A percentile compares a stretch with the other conserved stretches of the same genome.
Conservation (phyloP, 23 tunicate species). For the Diplosoma virens region DNA sequence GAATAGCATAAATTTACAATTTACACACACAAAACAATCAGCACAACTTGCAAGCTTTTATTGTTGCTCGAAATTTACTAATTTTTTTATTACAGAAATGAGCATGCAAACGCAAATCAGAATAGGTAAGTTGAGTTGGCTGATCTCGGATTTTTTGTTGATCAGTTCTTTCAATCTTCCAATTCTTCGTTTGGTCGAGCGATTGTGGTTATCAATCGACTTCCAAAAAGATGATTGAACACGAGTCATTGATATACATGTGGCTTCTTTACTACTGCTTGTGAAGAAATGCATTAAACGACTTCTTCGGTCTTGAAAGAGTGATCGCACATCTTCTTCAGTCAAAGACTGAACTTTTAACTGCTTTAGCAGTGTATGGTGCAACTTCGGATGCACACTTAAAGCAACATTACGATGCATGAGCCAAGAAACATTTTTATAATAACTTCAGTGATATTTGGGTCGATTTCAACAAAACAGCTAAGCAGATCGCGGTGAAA, state of each 20-base stretch:
- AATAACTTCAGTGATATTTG: not conserved
- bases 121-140: not conserved
- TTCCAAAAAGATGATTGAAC: not conserved
- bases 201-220: constrained; percentile 4
- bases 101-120: constrained; percentile 24
- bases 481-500: constrained; percentile 22
- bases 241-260: not conserved
- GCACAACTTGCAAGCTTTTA: too few species aligned
- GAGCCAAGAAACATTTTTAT: constrained; percentile 9
- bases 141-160: too few species aligned
- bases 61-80: too few species aligned
- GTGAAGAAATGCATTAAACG: constrained; percentile 13
- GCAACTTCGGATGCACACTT: constrained; percentile 13
- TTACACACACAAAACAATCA: too few species aligned
- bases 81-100: constrained; percentile 18
- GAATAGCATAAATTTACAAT: too few species aligned
- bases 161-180: constrained; percentile 5
- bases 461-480: too few species aligned
- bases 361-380: constrained; percentile 14
- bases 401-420: constrained; percentile 27
- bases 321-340: constrained; percentile 5
- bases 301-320: not conserved
- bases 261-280: constrained; percentile 8
- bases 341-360: constrained; percentile 1
- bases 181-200: constrained; percentile 16